Percentiles rank a stretch among this genome's conserved stretches.
Conservation (phyloP, 2,888 invertebrate genomes). For the Nemurella pictetii region DNA sequence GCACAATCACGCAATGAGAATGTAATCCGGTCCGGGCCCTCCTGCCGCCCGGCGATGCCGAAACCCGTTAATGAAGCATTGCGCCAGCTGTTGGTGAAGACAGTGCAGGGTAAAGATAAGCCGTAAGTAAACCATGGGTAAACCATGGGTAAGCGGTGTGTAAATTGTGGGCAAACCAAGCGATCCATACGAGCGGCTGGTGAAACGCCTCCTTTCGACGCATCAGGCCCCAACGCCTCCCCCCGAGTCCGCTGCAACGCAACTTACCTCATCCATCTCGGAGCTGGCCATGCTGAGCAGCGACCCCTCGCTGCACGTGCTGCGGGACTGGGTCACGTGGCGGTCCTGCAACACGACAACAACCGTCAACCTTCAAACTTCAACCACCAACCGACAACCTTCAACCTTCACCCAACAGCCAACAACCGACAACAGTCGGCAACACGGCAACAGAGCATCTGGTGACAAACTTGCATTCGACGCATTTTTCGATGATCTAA, state of each 20-base stretch:
- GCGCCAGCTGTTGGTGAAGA: neutral
- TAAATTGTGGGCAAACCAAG: too few relatives aligned
- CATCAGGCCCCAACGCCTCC: neutral
- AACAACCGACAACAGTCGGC: too few relatives aligned
- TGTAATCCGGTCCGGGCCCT: neutral
- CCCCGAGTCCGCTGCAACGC: too few relatives aligned
- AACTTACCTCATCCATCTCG: conserved; percentile 70
- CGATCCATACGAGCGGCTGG: neutral
- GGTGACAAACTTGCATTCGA: too few relatives aligned
- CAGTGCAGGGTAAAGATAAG: too few relatives aligned
- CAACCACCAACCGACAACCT: too few relatives aligned
- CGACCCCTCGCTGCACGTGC: conserved; percentile 73
- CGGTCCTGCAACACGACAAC: conserved; percentile 56
- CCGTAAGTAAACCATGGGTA: too few relatives aligned
- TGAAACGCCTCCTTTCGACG: neutral
- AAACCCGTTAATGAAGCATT: neutral
- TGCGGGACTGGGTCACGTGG: conserved; percentile 59
- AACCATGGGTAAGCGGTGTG: too few relatives aligned
- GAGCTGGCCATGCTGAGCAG: conserved; percentile 80
- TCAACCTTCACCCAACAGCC: too few relatives aligned
- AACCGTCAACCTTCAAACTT: too few relatives aligned
- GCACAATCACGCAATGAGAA: neutral
- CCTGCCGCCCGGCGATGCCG: neutral
- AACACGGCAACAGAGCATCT: too few relatives aligned
- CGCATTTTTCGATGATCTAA: too few relatives aligned